phyloP scores from a whole-genome alignment of 1,140 invertebrate species.

The Cyrtorhinus lividipennis region DNA sequence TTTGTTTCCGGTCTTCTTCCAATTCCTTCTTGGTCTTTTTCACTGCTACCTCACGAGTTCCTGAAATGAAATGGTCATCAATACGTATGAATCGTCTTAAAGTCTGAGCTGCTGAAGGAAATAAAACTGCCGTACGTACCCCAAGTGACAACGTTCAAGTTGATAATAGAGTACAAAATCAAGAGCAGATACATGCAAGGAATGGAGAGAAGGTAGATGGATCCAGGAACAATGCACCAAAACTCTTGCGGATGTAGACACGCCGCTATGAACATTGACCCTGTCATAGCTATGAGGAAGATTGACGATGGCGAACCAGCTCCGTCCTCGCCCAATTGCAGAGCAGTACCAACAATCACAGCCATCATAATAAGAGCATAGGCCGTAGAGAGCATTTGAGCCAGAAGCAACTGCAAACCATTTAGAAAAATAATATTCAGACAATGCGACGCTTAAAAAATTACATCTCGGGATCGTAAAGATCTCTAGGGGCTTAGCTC shows the following conservation, averaged over 20 bases:
- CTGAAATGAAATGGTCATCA: slow-evolving; percentile 30
- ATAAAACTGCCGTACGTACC: no score
- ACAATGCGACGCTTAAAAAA: no score
- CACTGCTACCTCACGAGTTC: slow-evolving; percentile 76
- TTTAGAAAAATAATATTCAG: no score
- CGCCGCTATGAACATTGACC: slow-evolving; percentile 92
- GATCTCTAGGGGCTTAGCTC: no score
- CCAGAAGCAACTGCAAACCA: slow-evolving; percentile 78
- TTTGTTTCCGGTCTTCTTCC: slow-evolving; percentile 72
- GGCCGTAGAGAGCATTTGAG: slow-evolving; percentile 84
- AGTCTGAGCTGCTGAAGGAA: no score
- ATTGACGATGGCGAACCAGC: slow-evolving; percentile 92
- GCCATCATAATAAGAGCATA: slow-evolving; percentile 99
- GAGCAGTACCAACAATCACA: slow-evolving; percentile 94
- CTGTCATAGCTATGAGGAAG: slow-evolving; percentile 82
- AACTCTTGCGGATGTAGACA: slow-evolving; percentile 97
- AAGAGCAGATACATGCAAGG: slow-evolving; percentile 96
- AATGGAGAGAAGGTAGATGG: slow-evolving; percentile 90
- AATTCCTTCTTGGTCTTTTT: slow-evolving; percentile 94
- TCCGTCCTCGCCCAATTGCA: slow-evolving; percentile 91
- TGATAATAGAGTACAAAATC: slow-evolving; percentile 94
- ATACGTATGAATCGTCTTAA: no score
- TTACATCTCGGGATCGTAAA: no score
- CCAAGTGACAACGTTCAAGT: slow-evolving; percentile 96
- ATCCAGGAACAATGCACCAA: slow-evolving; percentile 86